Conservation (phyloP, 2,113 vertebrate genomes). For the Ornithorhynchus anatinus region DNA sequence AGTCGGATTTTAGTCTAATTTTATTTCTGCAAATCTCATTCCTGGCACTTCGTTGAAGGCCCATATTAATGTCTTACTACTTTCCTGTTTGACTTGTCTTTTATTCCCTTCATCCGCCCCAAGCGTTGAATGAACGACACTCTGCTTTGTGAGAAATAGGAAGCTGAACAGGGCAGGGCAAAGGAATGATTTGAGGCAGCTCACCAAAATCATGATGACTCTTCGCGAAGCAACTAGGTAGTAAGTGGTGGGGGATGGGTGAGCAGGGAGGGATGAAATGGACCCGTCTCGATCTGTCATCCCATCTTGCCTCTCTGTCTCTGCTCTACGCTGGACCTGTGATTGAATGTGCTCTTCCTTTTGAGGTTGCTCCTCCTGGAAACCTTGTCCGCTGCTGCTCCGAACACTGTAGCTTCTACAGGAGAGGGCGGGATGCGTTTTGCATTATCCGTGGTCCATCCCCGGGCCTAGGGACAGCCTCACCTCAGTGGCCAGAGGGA, state of each 20-base stretch:
- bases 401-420: no score
- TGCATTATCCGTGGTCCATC: no score
- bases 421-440: no score
- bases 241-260: not conserved
- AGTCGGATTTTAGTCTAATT: conserved; percentile 52
- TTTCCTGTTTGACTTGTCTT: conserved; percentile 47
- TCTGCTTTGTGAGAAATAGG: not conserved
- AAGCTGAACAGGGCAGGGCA: not conserved
- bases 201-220: conserved; percentile 16
- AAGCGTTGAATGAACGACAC: not conserved
- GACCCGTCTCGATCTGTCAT: not conserved
- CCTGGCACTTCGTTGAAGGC: conserved; percentile 37
- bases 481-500: no score
- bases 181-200: not conserved
- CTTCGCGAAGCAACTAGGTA: not conserved
- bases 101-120: not conserved
- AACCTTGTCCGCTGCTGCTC: no score
- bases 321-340: not conserved
- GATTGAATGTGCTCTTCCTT: not conserved
- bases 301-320: not conserved
- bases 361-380: no score
- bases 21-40: conserved; percentile 39
- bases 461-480: no score
- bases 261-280: not conserved
- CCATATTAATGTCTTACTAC: conserved; percentile 54